Evolutionary conservation across 2,113 vertebrate species (phyloP), one percentile per base, ranked within the genome.

Genomic region (Leptosomus discolor): DNA sequence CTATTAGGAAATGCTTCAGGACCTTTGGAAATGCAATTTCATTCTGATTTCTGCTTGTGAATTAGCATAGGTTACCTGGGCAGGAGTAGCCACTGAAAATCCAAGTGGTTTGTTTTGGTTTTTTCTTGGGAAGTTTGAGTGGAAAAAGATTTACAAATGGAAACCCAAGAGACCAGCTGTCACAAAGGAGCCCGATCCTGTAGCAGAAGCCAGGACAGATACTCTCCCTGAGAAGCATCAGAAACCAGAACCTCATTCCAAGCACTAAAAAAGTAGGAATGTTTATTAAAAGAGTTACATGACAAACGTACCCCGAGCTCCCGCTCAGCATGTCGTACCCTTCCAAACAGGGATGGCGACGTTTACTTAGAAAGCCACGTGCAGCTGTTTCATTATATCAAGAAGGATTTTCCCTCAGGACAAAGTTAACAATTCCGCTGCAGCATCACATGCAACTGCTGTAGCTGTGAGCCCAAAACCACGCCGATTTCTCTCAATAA

Each of bases 241-340:
- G 32, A 80, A 80, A 88, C 50, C 50, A 95, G 53, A 82, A 41
- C 12, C 15, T 73, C n/a, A 41, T 92, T 93, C 60, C 34, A 61
- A 70, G 91, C 76, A 70, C 71, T 93, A 36, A 71, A 78, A 88
- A 84, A 36, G 54, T 19, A 71, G 46, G 82, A 86, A 71, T 1
- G 3, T 96, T 97, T 97, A 97, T 97, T 97, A 37, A 51, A 20
- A 65, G 74, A 73, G n/a, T 64, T 57, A 50, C 26, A n/a, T 15
- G 69, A 37, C 37, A 78, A 77, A 76, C 0, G 13, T 6, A 11
- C 11, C 64, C 77, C 21, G 36, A 89, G 64, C 29, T 81, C 27
- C 51, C 0, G 2, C 88, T 88, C 85, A n/a, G 85, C 61, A 11
- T 61, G 23, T 48, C 53, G 9, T 2, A 23, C 37, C 68, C 70